These are phyloP conservation scores for Acanthosepion lycidas DNA, from an alignment of 2,888 invertebrate species.

Conservation along the genomic window DNA sequence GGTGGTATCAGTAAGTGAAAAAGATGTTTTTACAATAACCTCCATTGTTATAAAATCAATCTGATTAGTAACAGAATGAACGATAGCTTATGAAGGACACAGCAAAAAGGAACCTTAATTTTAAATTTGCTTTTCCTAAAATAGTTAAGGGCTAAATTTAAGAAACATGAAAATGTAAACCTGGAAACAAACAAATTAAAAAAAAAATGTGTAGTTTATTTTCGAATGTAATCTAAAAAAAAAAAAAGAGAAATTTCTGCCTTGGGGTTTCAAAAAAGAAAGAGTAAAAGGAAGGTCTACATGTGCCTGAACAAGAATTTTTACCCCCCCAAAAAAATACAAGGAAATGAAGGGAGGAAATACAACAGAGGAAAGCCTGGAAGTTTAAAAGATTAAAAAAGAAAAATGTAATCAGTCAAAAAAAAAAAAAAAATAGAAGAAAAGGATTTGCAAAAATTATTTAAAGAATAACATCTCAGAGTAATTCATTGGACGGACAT, in stretches of 20 bases:
- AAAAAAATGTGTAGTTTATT: background rate
- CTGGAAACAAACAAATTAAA: background rate
- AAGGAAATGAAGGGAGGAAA: background rate
- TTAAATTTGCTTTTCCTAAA: background rate
- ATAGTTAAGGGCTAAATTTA: background rate
- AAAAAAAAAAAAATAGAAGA: background rate
- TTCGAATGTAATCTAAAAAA: background rate
- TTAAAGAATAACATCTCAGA: conserved; percentile 8
- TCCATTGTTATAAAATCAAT: background rate
- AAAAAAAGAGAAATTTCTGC: background rate
- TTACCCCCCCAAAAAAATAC: background rate
- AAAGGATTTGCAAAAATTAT: background rate
- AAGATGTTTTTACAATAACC: background rate
- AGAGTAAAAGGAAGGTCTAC: background rate
- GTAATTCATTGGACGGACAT: background rate
- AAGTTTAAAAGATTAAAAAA: background rate
- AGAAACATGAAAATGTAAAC: background rate
- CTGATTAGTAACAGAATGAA: background rate
- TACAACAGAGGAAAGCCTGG: background rate
- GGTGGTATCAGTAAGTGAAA: background rate
- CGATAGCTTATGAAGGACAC: background rate
- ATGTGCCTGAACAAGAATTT: background rate
- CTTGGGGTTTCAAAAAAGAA: background rate
- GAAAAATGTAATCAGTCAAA: no score
- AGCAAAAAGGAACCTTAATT: background rate